Evolutionary conservation across 2,888 invertebrate genomes (phyloP).

Genomic region (Drosophila phalerata): DNA sequence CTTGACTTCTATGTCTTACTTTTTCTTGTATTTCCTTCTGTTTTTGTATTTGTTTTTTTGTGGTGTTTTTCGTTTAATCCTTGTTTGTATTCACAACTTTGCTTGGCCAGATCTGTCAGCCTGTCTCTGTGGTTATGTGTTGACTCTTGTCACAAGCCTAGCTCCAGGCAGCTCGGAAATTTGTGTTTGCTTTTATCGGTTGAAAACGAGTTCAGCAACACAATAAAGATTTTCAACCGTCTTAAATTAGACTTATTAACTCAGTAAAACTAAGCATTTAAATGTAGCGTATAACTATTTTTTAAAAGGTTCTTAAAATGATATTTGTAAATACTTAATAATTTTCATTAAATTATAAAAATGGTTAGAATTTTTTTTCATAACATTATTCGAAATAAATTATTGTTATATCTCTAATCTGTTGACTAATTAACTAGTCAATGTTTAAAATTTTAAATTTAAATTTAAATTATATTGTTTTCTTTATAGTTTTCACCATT

Average conservation of each 20-base stretch:
- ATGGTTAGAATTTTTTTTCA: no score
- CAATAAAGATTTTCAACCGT: neutral
- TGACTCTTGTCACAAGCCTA: conserved; percentile 43
- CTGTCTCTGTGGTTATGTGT: conserved; percentile 32
- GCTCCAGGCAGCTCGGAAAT: conserved; percentile 33
- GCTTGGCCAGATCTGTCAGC: conserved; percentile 16
- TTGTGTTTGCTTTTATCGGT: conserved; percentile 50
- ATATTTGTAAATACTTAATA: no score
- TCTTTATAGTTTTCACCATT: neutral
- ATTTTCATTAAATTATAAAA: no score
- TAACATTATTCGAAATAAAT: no score
- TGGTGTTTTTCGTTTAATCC: neutral
- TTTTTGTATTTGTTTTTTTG: neutral
- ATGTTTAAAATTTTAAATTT: no score
- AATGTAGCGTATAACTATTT: neutral
- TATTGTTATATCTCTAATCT: no score
- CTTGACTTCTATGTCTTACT: conserved; percentile 26
- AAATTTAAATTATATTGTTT: no score
- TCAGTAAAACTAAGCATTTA: neutral
- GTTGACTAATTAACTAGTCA: no score
- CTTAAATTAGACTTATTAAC: neutral
- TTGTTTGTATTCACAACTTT: conserved; percentile 8
- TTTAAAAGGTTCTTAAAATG: neutral
- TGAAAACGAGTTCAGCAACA: neutral
- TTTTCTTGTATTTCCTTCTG: conserved; percentile 5